Percentiles rank a stretch among this genome's conserved stretches.
phyloP scores from a whole-genome alignment of 2,888 invertebrate genomes.

The Torymus auratus region DNA sequence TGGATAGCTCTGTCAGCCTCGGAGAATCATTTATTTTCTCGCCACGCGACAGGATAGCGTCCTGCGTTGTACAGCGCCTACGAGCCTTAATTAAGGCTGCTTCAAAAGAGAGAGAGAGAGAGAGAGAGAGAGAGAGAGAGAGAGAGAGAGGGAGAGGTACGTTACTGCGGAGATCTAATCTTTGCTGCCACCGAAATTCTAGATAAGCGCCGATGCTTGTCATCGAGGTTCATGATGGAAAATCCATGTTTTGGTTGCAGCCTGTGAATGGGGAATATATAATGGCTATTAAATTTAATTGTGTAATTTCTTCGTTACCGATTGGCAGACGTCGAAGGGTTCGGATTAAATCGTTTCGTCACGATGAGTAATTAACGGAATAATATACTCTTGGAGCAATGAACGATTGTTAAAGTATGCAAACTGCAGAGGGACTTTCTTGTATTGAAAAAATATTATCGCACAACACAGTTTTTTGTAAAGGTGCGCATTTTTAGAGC shows the following conservation, averaged over 20 bases:
- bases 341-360: neutral
- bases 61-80: neutral
- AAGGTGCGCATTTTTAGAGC: too few species aligned
- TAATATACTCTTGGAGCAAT: too few species aligned
- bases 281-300: slow-evolving; percentile 33
- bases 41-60: slow-evolving; percentile 34
- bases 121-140: slow-evolving; percentile 15
- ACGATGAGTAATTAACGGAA: too few species aligned
- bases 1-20: slow-evolving; percentile 56
- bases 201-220: slow-evolving; percentile 11
- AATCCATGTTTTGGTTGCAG: slow-evolving; percentile 3
- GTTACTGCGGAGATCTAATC: slow-evolving; percentile 38
- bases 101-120: slow-evolving; percentile 18
- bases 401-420: too few species aligned
- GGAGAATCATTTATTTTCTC: slow-evolving; percentile 58
- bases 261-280: neutral
- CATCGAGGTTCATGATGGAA: neutral
- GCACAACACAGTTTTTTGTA: too few species aligned
- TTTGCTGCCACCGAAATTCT: slow-evolving; percentile 42
- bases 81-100: slow-evolving; percentile 51
- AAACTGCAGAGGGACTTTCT: too few species aligned
- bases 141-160: neutral
- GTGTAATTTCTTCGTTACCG: slow-evolving; percentile 16
- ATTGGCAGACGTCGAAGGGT: too few species aligned
- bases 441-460: too few species aligned